These are phyloP conservation scores for Lepidothrix coronata DNA, from an alignment of 2,113 vertebrate genomes.

Conservation along the genomic window DNA sequence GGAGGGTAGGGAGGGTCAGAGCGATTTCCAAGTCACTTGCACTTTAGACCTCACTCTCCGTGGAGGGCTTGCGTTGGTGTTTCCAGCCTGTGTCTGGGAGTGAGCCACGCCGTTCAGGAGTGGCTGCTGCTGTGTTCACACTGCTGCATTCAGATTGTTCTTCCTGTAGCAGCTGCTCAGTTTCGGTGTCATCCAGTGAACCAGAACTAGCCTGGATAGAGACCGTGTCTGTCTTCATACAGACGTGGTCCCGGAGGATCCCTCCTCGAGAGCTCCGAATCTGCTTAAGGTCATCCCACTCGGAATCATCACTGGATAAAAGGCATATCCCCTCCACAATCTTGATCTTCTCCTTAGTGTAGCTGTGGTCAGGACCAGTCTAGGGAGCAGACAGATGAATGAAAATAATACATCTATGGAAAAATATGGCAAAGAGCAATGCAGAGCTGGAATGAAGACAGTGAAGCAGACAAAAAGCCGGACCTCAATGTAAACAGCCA, in stretches of 20 bases:
- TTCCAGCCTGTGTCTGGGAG: slow-evolving; percentile 95
- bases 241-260: slow-evolving; percentile 90
- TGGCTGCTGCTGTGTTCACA: slow-evolving; percentile 81
- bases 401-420: not conserved
- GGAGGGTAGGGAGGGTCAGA: not conserved
- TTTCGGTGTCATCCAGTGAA: slow-evolving; percentile 93
- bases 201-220: slow-evolving; percentile 95
- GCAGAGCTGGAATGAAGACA: slow-evolving; percentile 9
- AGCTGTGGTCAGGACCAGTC: slow-evolving; percentile 86
- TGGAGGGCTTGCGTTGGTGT: slow-evolving; percentile 88
- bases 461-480: not conserved
- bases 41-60: slow-evolving; percentile 91
- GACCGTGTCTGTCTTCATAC: slow-evolving; percentile 96
- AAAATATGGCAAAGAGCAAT: not conserved
- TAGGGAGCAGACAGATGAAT: slow-evolving; percentile 58
- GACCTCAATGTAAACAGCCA: not conserved
- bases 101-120: slow-evolving; percentile 86
- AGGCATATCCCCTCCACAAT: slow-evolving; percentile 97
- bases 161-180: slow-evolving; percentile 94
- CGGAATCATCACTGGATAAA: slow-evolving; percentile 88
- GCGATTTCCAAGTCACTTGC: not conserved
- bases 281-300: slow-evolving; percentile 97
- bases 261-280: slow-evolving; percentile 88
- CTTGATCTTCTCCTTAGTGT: slow-evolving; percentile 96
- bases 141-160: slow-evolving; percentile 96